Evolutionary conservation across 2,113 vertebrate genomes (phyloP).

Genomic region (Genyomyrus donnyi): DNA sequence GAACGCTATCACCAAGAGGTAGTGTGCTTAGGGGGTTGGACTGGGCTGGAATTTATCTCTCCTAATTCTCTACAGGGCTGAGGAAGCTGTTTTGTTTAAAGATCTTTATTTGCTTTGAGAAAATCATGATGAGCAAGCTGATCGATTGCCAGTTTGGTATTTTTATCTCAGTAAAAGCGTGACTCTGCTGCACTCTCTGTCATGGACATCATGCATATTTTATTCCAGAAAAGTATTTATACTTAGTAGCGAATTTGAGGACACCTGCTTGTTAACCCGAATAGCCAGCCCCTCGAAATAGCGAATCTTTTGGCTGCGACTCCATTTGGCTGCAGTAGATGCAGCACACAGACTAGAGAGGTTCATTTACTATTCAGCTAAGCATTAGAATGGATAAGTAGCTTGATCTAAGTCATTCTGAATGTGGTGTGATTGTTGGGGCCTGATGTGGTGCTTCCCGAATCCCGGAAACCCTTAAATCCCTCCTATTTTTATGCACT

Average conservation of each 20-base stretch:
- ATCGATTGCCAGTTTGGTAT: neutral
- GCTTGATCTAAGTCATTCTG: neutral
- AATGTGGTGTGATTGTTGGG: neutral
- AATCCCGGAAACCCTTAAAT: neutral
- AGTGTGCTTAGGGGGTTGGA: constrained; percentile 32
- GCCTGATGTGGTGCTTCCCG: neutral
- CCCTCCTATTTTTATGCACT: neutral
- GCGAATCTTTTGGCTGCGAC: neutral
- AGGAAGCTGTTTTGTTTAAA: neutral
- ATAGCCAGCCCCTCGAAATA: neutral
- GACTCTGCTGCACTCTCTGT: neutral
- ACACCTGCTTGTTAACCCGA: neutral
- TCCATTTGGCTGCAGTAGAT: neutral
- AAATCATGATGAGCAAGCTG: neutral
- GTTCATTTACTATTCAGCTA: neutral
- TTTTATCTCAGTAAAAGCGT: neutral
- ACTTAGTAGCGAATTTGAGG: neutral
- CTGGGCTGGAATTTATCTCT: neutral
- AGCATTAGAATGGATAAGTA: neutral
- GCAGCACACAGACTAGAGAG: neutral
- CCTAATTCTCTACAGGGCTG: constrained; percentile 15
- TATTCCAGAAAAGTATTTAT: neutral
- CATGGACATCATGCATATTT: neutral
- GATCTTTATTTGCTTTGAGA: neutral
- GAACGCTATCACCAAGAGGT: constrained; percentile 87